Base-by-base conservation (phyloP, 2,797 vertebrate species). In the Micrastur ruficollis region DNA sequence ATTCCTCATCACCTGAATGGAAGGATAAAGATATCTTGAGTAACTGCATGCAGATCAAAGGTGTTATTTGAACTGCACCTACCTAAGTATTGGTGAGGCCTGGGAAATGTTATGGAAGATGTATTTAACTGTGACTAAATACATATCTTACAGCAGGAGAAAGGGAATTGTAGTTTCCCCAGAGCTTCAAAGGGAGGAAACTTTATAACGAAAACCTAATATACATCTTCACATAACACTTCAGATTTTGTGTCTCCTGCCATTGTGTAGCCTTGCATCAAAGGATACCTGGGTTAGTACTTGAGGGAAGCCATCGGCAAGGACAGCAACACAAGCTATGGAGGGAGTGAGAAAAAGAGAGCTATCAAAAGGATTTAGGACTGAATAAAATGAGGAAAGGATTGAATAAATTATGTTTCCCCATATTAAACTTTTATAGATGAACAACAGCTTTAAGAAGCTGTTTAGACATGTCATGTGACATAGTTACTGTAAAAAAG, bases 161-260 rank as follows among this genome's bases (percentile, higher is more conserved):
- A 95, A 95, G 93, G 94, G 96, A 97, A 94, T 62, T 47, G 90
- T 87, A 68, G 50, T 82, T 95, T 96, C 86, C 90, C 93, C 92
- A 85, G 58, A 85, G 95, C 84, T 95, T 96, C 89, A 97, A 97
- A 95, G 75, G 46, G 34, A 92, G 93, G 86, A 93, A 96, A 87
- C 42, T 85, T 87, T 58, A 78, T 91, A 85, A 93, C 67, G 83
- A 82, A 95, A 96, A 91, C 9, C 63, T 71, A 93, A 89, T 68
- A 93, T 40, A 61, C 38, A 85, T 74, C 53, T 86, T 83, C 31
- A 71, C 2, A 19, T 53, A 94, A 63, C 23, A 53, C 34, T 95
- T 78, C 46, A 81, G 84, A 50, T 94, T 93, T 85, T 90, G 31
- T 75, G 61, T 83, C 86, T 91, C 61, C 78, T 96, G 72, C 46